These are phyloP conservation scores for Rotaria sp. DNA, from an alignment of 2,888 invertebrate genomes.

Conservation along the genomic window DNA sequence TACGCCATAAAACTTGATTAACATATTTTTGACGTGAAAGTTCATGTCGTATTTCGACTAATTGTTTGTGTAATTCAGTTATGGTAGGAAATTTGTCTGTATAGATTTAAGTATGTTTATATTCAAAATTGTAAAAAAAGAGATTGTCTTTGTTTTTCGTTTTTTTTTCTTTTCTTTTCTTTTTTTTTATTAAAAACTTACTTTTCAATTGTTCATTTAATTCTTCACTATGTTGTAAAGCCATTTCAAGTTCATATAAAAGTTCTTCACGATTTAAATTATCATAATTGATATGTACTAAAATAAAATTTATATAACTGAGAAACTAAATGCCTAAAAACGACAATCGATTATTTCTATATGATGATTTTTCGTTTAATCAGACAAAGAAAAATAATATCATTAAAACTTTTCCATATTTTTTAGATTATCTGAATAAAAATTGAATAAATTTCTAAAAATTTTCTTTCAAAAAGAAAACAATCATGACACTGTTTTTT, in stretches of 20 bases:
- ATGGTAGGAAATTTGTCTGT: not conserved
- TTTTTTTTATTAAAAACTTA: not conserved
- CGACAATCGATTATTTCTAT: not conserved
- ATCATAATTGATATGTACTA: not conserved
- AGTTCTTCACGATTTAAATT: constrained; percentile 1
- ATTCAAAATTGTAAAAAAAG: too few species aligned
- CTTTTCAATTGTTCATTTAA: not conserved
- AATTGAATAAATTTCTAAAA: too few species aligned
- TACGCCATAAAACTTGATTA: constrained; percentile 13
- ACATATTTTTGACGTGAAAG: not conserved
- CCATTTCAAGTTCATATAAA: not conserved
- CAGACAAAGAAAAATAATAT: too few species aligned
- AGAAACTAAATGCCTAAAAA: too few species aligned
- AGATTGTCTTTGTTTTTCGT: too few species aligned
- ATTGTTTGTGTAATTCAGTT: not conserved
- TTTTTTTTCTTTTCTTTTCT: not conserved
- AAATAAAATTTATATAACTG: not conserved
- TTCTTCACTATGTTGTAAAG: not conserved
- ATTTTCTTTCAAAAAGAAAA: too few species aligned
- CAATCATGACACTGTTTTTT: not conserved
- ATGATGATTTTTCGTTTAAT: too few species aligned
- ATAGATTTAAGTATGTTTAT: not conserved
- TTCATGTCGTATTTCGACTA: not conserved
- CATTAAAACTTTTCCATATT: too few species aligned
- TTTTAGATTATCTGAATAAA: too few species aligned